A percentile compares a stretch with the other conserved stretches of the same genome.
phyloP scores from a whole-genome alignment of 1,140 invertebrate species.

The Lasioglossum baleicum region DNA sequence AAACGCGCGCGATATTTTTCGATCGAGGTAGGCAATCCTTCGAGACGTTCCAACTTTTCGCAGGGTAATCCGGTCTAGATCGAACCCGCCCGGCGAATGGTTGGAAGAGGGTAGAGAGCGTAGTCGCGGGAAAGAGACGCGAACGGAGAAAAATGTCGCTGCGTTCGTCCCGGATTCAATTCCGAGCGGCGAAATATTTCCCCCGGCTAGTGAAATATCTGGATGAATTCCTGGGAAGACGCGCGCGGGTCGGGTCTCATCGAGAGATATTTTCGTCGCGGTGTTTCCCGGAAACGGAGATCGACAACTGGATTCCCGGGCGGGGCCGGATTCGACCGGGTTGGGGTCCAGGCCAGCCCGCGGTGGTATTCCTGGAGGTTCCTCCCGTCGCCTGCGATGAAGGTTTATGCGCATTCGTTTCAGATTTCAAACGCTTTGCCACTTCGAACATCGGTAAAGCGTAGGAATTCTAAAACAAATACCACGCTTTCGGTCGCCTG shows the following conservation, averaged over 20 bases:
- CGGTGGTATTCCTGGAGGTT: background rate
- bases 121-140: background rate
- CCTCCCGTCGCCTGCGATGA: constrained; percentile 54
- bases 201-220: background rate
- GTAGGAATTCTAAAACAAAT: constrained; percentile 89
- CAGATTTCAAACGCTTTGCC: constrained; percentile 91
- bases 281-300: background rate
- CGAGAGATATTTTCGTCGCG: background rate
- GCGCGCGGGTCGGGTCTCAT: background rate
- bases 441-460: constrained; percentile 85
- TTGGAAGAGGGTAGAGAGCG: no score
- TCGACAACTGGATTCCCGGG: background rate
- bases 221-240: background rate
- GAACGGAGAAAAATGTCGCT: background rate
- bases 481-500: constrained; percentile 65
- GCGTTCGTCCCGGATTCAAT: background rate
- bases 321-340: background rate
- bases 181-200: background rate
- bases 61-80: background rate
- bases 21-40: background rate
- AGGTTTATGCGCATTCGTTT: constrained; percentile 81
- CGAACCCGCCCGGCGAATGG: background rate
- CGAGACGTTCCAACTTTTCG: background rate
- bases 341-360: background rate
- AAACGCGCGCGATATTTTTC: background rate